phyloP scores from a whole-genome alignment of 1,140 invertebrate genomes.

The Conus betulinus region DNA sequence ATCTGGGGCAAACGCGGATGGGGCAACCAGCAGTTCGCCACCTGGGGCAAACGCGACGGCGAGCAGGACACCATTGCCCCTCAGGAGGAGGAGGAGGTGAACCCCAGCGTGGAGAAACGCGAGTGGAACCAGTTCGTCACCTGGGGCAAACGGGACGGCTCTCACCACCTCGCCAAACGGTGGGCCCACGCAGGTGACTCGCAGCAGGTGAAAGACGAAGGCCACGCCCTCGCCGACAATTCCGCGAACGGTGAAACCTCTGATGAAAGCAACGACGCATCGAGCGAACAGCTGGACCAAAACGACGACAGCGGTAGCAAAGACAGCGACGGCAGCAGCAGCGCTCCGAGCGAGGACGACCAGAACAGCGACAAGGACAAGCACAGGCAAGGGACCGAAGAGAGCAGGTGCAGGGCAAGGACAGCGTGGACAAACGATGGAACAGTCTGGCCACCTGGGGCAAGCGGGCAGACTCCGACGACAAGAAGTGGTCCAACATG shows the following conservation, averaged over 20 bases:
- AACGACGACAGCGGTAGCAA: background rate
- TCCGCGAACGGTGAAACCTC: background rate
- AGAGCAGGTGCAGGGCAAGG: too few species aligned
- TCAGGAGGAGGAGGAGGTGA: background rate
- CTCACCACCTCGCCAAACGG: constrained; percentile 22
- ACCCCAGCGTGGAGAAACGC: background rate
- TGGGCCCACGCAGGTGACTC: background rate
- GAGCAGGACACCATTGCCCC: background rate
- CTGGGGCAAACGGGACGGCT: constrained; percentile 28
- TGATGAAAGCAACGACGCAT: background rate
- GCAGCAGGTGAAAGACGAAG: background rate
- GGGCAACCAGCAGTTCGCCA: constrained; percentile 31
- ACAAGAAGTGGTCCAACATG: background rate
- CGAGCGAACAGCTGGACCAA: too few species aligned
- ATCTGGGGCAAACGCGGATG: constrained; percentile 30
- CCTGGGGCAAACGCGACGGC: constrained; percentile 26
- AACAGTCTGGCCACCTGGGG: constrained; percentile 22
- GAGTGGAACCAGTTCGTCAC: constrained; percentile 32
- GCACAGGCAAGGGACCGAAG: background rate
- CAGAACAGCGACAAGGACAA: background rate
- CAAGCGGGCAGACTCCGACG: background rate
- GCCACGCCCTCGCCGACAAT: background rate
- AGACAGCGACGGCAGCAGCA: background rate
- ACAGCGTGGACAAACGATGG: constrained; percentile 9
- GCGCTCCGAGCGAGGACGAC: background rate